Conservation (phyloP, 1,140 invertebrate species). For the Anthonomus grandis region DNA sequence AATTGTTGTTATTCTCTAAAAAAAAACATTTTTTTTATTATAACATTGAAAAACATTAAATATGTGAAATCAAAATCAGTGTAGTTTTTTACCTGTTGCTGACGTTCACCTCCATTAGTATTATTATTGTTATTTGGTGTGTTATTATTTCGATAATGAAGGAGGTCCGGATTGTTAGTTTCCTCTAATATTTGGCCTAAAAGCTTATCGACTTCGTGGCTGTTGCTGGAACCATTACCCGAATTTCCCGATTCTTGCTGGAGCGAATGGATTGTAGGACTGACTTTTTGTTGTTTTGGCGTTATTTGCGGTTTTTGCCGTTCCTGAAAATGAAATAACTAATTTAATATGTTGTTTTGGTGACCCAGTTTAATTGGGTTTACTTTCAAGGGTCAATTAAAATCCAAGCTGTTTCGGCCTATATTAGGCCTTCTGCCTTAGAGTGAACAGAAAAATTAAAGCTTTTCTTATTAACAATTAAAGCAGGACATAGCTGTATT, state of each 20-base stretch:
- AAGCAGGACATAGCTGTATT: no score
- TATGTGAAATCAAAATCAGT: neutral
- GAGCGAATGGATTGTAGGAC: constrained; percentile 16
- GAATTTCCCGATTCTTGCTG: no score
- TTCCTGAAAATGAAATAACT: no score
- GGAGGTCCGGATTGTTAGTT: constrained; percentile 39
- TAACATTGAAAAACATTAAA: no score
- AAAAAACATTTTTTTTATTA: constrained; percentile 10
- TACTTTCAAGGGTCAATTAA: no score
- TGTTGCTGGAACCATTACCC: constrained; percentile 32
- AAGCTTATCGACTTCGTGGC: constrained; percentile 51
- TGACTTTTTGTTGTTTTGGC: constrained; percentile 28
- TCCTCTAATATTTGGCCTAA: constrained; percentile 49
- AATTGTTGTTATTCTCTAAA: constrained; percentile 45
- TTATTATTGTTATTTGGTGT: neutral
- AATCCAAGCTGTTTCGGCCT: no score
- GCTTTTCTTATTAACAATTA: no score
- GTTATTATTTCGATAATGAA: neutral
- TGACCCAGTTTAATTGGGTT: no score
- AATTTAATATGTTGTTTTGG: no score
- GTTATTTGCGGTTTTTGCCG: constrained; percentile 30
- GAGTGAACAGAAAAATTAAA: no score
- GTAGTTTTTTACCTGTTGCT: constrained; percentile 19
- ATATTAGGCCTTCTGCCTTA: no score
- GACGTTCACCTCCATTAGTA: constrained; percentile 1